Base-by-base conservation (phyloP, 23 tunicate genomes). In the Aplidium turbinatum region DNA sequence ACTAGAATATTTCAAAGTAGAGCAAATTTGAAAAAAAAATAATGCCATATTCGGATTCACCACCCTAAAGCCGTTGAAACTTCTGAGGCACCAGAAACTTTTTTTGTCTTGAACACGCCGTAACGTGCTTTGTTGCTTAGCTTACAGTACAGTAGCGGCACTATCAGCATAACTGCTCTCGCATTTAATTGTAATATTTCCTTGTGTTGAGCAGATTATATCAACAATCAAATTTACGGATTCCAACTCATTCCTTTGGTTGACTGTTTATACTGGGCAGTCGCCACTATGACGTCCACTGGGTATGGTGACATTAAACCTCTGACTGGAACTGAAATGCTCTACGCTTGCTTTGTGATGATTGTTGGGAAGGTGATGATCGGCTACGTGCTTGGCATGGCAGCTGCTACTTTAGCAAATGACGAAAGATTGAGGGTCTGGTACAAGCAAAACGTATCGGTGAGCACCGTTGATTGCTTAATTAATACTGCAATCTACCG, bases 221-320 rank as follows among this genome's bases (percentile, higher is more conserved):
- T 28, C 19, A 57, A 63, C 5, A 74, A 78, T 25, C 35, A 63
- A 13, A 48, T 91, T 4, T 38, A 32, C 39, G 77, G 87, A 3
- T 46, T 78, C 61, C 26, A 48, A 2, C 35, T 68, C 0, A 54
- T 74, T 31, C 86, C 97, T 0, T 84, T 73, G 86, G 72, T 84
- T 29, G 97, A 91, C 60, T 79, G 97, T 28, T 36, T 89, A 4
- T 91, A 91, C 70, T 91, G 97, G 97, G 67, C 91, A 20, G 85
- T 79, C 16, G 86, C 91, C 1, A 83, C 97, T 3, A 84, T 84
- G 87, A 84, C 92, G 23, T 84, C 91, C 9, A 91, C 97, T 29
- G 97, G 97, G 35, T 91, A 91, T 53, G 97, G 97, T n/a, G 97
- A 91, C 48, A 91, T 91, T 22, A 68, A 79, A 22, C 97, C 97